Conservation (phyloP, 2,113 vertebrate species). For the Oryzias celebensis region DNA sequence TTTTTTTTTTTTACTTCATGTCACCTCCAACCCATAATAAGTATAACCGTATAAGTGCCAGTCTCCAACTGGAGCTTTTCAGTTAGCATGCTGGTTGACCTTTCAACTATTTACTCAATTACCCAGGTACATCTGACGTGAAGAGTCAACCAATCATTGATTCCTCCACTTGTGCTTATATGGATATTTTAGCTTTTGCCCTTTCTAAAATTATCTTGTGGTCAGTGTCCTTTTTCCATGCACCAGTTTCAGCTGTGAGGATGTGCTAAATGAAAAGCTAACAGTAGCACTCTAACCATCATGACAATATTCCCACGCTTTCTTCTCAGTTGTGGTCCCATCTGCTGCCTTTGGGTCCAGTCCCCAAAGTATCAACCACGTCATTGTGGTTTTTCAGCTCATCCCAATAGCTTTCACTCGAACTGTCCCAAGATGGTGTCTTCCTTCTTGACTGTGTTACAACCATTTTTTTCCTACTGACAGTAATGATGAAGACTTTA, state of each 20-base stretch:
- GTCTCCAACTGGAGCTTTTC: background rate
- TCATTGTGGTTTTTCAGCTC: slow-evolving; percentile 65
- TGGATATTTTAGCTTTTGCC: slow-evolving; percentile 14
- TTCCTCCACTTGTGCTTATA: slow-evolving; percentile 6
- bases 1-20: too few species aligned
- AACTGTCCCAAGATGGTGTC: slow-evolving; percentile 5
- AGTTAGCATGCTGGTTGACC: slow-evolving; percentile 19
- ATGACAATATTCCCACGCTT: slow-evolving; percentile 62
- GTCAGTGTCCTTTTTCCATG: slow-evolving; percentile 24
- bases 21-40: background rate
- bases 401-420: slow-evolving; percentile 39
- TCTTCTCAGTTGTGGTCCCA: slow-evolving; percentile 53
- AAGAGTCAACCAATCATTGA: slow-evolving; percentile 22
- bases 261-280: slow-evolving; percentile 8
- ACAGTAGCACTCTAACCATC: slow-evolving; percentile 9
- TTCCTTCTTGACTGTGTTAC: slow-evolving; percentile 4
- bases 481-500: background rate
- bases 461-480: slow-evolving; percentile 5
- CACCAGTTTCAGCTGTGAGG: slow-evolving; percentile 1
- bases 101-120: slow-evolving; percentile 39
- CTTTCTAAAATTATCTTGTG: slow-evolving; percentile 2
- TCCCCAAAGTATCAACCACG: slow-evolving; percentile 41
- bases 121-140: slow-evolving; percentile 33
- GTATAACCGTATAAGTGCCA: background rate
- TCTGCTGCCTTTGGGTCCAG: slow-evolving; percentile 55